phyloP scores from a whole-genome alignment of 35 echinoderm and acorn worm species.

The Lytechinus variegatus region DNA sequence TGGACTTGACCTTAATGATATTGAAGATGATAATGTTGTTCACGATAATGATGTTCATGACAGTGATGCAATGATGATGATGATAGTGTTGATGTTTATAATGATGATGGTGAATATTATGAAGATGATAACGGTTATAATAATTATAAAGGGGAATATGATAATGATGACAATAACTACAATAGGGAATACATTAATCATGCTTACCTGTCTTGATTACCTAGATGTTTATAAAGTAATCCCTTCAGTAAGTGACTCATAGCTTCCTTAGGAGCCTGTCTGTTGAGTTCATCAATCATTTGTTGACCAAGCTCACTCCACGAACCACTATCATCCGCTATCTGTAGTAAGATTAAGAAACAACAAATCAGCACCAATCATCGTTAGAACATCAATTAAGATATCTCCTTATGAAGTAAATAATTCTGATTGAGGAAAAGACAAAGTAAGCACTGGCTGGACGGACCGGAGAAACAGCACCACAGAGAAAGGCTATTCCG shows the following conservation, averaged over 20 bases:
- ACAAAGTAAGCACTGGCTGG: too few relatives aligned
- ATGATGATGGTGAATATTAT: background rate
- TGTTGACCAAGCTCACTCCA: background rate
- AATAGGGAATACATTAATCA: background rate
- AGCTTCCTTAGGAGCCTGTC: background rate
- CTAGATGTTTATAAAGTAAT: background rate
- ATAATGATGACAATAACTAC: background rate
- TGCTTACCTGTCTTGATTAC: background rate
- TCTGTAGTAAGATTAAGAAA: background rate
- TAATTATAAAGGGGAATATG: background rate
- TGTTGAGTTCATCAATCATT: background rate
- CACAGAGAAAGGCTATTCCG: too few relatives aligned
- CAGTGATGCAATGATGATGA: background rate
- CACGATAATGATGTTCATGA: background rate
- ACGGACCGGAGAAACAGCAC: too few relatives aligned
- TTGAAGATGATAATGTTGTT: background rate
- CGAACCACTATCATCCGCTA: background rate
- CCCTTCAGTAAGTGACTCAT: background rate
- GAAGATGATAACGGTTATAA: background rate
- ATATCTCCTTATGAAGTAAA: background rate
- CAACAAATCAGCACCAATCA: background rate
- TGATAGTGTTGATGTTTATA: background rate
- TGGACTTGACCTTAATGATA: background rate
- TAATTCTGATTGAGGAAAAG: too few relatives aligned
- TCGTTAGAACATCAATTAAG: background rate